Percentiles rank a stretch among this genome's conserved stretches.
Evolutionary conservation across 2,797 vertebrate genomes (phyloP).

Genomic region (Champsocephalus gunnari): DNA sequence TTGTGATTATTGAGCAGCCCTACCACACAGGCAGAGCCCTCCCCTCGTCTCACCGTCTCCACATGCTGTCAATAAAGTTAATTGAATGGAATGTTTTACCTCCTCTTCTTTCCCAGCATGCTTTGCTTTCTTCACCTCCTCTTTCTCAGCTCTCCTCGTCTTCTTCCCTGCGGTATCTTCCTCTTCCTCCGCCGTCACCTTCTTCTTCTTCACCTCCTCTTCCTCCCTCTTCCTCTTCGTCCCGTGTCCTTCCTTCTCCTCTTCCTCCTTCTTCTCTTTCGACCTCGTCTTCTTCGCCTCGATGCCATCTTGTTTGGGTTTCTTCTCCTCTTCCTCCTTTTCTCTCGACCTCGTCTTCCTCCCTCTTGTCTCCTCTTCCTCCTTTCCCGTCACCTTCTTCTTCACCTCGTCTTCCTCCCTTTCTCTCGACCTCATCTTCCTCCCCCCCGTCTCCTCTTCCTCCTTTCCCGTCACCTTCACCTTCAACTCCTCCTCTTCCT

Average conservation of each 20-base stretch:
- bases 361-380: not conserved
- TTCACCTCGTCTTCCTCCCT: too few relatives aligned
- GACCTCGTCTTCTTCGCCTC: too few relatives aligned
- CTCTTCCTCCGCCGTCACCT: not conserved
- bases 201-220: not conserved
- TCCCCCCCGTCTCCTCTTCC: too few relatives aligned
- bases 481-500: not conserved
- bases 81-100: too few relatives aligned
- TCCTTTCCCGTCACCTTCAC: too few relatives aligned
- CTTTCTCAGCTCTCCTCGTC: not conserved
- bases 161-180: not conserved
- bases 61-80: too few relatives aligned
- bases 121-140: not conserved
- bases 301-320: too few relatives aligned
- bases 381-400: not conserved
- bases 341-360: too few relatives aligned
- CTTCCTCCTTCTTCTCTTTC: not conserved
- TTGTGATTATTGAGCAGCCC: too few relatives aligned
- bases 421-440: not conserved
- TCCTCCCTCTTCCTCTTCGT: not conserved
- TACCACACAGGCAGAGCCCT: too few relatives aligned
- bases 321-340: too few relatives aligned
- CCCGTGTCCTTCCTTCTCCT: not conserved
- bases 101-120: not conserved
- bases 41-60: too few relatives aligned